phyloP scores from a whole-genome alignment of 2,888 invertebrate genomes.

The Spisula solida region DNA sequence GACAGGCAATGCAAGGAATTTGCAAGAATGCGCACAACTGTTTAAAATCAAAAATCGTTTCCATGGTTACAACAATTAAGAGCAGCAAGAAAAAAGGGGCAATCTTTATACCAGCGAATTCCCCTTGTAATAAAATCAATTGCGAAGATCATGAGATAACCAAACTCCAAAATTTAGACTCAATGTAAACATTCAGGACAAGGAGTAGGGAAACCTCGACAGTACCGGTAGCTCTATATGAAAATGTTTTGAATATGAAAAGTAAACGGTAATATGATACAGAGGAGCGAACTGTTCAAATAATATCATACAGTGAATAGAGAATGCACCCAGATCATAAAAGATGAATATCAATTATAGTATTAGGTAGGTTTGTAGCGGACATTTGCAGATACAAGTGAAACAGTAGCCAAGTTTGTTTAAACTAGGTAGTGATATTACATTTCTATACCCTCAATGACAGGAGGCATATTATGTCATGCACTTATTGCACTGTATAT shows the following conservation, averaged over 20 bases:
- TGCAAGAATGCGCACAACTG: slow-evolving; percentile 7
- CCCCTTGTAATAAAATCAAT: slow-evolving; percentile 15
- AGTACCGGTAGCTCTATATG: not conserved
- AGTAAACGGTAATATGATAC: slow-evolving; percentile 26
- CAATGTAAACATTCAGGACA: not conserved
- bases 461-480: too few relatives aligned
- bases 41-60: slow-evolving; percentile 9
- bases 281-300: slow-evolving; percentile 18
- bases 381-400: not conserved
- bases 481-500: too few relatives aligned
- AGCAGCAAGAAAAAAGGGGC: not conserved
- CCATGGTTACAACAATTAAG: slow-evolving; percentile 4
- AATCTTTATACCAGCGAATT: not conserved
- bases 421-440: not conserved
- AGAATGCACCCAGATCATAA: not conserved
- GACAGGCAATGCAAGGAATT: not conserved
- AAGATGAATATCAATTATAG: slow-evolving; percentile 25
- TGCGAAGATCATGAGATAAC: not conserved
- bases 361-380: not conserved
- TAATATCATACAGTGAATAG: slow-evolving; percentile 18
- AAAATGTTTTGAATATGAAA: slow-evolving; percentile 8
- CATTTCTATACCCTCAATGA: too few relatives aligned
- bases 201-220: not conserved
- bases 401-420: slow-evolving; percentile 15
- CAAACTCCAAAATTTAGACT: not conserved